phyloP scores from a whole-genome alignment of 2,888 invertebrate genomes.

The Gasteruption jaculator region DNA sequence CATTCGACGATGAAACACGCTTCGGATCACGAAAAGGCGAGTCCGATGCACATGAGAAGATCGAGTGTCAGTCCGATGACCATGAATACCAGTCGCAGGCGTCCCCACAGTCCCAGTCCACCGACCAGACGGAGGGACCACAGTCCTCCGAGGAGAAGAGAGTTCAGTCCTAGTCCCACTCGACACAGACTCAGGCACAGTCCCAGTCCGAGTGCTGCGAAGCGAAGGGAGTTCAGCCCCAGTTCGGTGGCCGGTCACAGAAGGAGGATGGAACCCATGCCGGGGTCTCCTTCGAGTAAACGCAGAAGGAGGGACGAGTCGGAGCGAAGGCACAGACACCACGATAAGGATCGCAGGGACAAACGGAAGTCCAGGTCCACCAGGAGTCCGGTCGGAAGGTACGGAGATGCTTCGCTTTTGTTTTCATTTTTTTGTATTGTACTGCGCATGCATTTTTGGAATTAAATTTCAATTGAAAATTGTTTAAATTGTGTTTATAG shows the following conservation, averaged over 20 bases:
- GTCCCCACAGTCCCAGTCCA: constrained; percentile 47
- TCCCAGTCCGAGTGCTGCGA: constrained; percentile 35
- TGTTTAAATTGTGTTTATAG: not conserved
- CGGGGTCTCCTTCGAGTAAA: constrained; percentile 48
- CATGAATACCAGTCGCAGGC: constrained; percentile 31
- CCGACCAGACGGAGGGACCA: constrained; percentile 41
- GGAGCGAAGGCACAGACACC: constrained; percentile 52
- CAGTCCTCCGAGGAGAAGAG: constrained; percentile 40
- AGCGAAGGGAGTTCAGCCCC: constrained; percentile 42
- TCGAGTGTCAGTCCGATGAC: constrained; percentile 30
- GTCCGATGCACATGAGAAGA: constrained; percentile 32
- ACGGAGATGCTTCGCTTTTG: not conserved
- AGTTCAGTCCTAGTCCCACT: constrained; percentile 41
- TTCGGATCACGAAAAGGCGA: constrained; percentile 30
- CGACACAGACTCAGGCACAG: constrained; percentile 41
- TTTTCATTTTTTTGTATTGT: not conserved
- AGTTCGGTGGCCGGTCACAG: constrained; percentile 38
- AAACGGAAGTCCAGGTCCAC: constrained; percentile 50
- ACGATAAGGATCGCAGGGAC: constrained; percentile 52
- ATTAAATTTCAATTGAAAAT: not conserved
- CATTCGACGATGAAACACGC: constrained; percentile 28
- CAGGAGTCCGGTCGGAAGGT: constrained; percentile 39
- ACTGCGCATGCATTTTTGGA: too few species aligned
- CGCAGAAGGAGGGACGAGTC: constrained; percentile 49
- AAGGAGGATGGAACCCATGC: constrained; percentile 39